Percentiles rank a stretch among this genome's conserved stretches.
Conservation (phyloP, 2,113 vertebrate genomes). For the Centropristis striata region DNA sequence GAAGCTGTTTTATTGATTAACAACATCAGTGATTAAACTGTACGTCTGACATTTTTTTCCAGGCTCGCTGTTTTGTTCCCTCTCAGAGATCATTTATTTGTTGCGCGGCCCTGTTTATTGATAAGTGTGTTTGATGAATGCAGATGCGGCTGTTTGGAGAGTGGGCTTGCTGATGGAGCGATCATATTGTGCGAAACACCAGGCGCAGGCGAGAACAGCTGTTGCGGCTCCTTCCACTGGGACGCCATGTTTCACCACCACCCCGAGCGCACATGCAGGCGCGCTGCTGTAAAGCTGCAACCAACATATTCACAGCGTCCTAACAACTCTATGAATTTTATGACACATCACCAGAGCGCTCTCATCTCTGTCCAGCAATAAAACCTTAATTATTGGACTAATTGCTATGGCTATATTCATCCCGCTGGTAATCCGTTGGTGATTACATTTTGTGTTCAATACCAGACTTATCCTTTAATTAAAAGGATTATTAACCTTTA, state of each 20-base stretch:
- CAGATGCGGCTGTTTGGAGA: slow-evolving; percentile 93
- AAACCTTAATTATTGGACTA: slow-evolving; percentile 99
- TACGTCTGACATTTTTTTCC: slow-evolving; percentile 84
- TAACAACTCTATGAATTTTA: slow-evolving; percentile 96
- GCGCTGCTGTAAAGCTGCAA: slow-evolving; percentile 91
- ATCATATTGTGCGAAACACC: slow-evolving; percentile 97
- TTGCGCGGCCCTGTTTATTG: slow-evolving; percentile 92
- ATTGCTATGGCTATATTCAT: slow-evolving; percentile 97
- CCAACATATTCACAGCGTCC: slow-evolving; percentile 89
- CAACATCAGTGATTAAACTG: slow-evolving; percentile 92
- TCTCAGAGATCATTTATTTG: slow-evolving; percentile 95
- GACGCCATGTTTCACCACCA: slow-evolving; percentile 93
- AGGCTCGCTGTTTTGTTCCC: slow-evolving; percentile 88
- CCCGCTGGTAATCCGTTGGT: slow-evolving; percentile 96
- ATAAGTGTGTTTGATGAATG: slow-evolving; percentile 97
- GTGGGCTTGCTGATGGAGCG: slow-evolving; percentile 92
- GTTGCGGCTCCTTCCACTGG: slow-evolving; percentile 93
- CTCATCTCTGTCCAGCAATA: slow-evolving; percentile 97
- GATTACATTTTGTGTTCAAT: slow-evolving; percentile 96
- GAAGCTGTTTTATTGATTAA: slow-evolving; percentile 95
- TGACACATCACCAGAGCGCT: slow-evolving; percentile 93
- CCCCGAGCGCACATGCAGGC: slow-evolving; percentile 87
- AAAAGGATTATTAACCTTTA: slow-evolving; percentile 99
- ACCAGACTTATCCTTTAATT: slow-evolving; percentile 96
- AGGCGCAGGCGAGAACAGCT: slow-evolving; percentile 95